These are phyloP conservation scores for Ormyrus thymus DNA, from an alignment of 2,888 invertebrate genomes.

Conservation along the genomic window DNA sequence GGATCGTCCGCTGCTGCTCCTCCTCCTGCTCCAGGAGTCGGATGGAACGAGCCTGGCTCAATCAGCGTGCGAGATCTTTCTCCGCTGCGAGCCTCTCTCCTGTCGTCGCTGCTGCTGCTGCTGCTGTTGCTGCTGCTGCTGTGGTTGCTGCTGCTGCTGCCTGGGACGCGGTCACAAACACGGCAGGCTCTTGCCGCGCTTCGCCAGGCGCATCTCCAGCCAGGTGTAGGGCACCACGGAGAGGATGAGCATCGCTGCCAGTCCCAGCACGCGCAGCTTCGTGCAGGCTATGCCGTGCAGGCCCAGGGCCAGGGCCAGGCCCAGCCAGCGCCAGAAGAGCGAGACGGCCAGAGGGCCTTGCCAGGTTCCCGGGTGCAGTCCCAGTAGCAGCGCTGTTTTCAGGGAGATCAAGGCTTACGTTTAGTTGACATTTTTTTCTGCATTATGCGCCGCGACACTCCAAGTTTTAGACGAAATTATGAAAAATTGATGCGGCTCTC, in stretches of 20 bases:
- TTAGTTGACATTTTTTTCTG: constrained; percentile 3
- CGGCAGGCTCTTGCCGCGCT: constrained; percentile 75
- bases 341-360: constrained; percentile 74
- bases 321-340: constrained; percentile 78
- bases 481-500: no score
- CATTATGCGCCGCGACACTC: not conserved
- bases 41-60: constrained; percentile 72
- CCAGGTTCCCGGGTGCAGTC: constrained; percentile 72
- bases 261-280: constrained; percentile 75
- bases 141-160: not conserved
- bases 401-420: constrained; percentile 12
- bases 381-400: constrained; percentile 69
- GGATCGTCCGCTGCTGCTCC: constrained; percentile 47
- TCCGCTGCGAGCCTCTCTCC: constrained; percentile 35
- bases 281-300: constrained; percentile 79
- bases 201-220: constrained; percentile 76
- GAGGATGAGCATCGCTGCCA: constrained; percentile 76
- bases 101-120: constrained; percentile 22
- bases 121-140: not conserved
- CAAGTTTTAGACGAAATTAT: no score
- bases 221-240: constrained; percentile 77
- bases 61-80: constrained; percentile 65
- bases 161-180: constrained; percentile 74
- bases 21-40: constrained; percentile 59
- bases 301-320: constrained; percentile 78